A percentile compares a stretch with the other conserved stretches of the same genome.
Conservation (phyloP, 2,888 invertebrate species). For the Synergus umbraculus region DNA sequence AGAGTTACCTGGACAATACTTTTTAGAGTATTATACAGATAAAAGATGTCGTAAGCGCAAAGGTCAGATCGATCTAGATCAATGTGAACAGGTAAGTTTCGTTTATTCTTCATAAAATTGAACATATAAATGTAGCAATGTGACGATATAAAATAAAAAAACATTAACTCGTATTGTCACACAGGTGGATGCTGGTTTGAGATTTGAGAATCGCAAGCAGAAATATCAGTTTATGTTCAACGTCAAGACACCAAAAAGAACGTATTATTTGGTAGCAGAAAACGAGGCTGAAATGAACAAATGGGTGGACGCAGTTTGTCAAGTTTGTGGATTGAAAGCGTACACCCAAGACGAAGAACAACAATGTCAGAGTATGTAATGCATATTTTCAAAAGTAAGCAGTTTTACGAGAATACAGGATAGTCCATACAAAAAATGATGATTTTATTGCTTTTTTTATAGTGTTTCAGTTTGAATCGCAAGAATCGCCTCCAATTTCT, state of each 20-base stretch:
- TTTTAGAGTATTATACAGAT: constrained; percentile 95
- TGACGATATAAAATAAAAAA: constrained; percentile 1
- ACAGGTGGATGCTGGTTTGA: constrained; percentile 91
- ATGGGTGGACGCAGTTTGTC: constrained; percentile 97
- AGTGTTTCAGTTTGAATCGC: constrained; percentile 74
- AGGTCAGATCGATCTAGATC: constrained; percentile 94
- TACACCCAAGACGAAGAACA: constrained; percentile 81
- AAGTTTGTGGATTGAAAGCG: constrained; percentile 92
- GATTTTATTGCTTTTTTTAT: constrained; percentile 42
- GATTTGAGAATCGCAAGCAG: constrained; percentile 88
- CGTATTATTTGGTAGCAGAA: constrained; percentile 95
- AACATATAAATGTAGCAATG: constrained; percentile 24
- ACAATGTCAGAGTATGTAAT: constrained; percentile 73
- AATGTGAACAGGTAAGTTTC: constrained; percentile 91
- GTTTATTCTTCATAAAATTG: background rate
- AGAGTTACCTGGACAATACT: constrained; percentile 95
- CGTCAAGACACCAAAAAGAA: constrained; percentile 91
- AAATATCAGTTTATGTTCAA: constrained; percentile 93
- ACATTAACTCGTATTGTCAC: constrained; percentile 30
- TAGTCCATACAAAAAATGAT: too few relatives aligned
- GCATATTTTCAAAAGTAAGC: background rate
- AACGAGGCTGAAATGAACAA: constrained; percentile 94
- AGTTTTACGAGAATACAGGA: background rate
- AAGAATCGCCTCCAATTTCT: constrained; percentile 82
- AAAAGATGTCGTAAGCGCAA: constrained; percentile 90